Conservation (phyloP, 2,113 vertebrate species). For the Terrapene triunguis region DNA sequence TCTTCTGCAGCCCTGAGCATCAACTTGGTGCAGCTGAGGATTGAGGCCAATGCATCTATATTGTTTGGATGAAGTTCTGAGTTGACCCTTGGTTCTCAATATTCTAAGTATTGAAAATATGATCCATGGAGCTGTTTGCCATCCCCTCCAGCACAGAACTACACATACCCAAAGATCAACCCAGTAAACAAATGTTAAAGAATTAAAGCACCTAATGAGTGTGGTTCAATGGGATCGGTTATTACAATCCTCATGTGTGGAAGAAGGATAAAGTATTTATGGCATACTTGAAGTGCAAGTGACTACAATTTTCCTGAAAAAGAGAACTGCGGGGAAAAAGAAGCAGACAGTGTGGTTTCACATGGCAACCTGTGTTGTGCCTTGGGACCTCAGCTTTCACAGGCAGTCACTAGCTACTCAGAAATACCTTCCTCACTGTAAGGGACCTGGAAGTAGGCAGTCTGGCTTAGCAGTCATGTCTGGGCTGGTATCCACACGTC, state of each 20-base stretch:
- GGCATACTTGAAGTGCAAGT: conserved; percentile 50
- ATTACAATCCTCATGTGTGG: not conserved
- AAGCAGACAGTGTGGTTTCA: not conserved
- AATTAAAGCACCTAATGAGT: not conserved
- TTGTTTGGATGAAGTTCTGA: not conserved
- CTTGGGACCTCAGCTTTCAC: not conserved
- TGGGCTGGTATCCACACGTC: no score
- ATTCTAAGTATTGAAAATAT: not conserved
- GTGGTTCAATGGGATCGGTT: not conserved
- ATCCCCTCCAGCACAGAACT: not conserved
- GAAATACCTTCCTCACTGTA: not conserved
- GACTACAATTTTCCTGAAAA: conserved; percentile 44
- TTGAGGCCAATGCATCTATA: not conserved
- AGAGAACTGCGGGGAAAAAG: not conserved
- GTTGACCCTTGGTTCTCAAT: not conserved
- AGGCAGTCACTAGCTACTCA: not conserved
- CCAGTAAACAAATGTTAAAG: not conserved
- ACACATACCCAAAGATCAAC: not conserved
- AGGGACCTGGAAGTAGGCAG: no score
- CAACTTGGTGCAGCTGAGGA: not conserved
- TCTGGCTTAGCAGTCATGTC: no score
- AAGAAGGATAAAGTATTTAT: conserved; percentile 22
- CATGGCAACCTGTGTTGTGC: not conserved
- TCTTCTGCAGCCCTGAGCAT: not conserved
- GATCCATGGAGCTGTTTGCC: not conserved